Conservation (phyloP, 2,113 vertebrate genomes). For the Microcebus griseorufus region DNA sequence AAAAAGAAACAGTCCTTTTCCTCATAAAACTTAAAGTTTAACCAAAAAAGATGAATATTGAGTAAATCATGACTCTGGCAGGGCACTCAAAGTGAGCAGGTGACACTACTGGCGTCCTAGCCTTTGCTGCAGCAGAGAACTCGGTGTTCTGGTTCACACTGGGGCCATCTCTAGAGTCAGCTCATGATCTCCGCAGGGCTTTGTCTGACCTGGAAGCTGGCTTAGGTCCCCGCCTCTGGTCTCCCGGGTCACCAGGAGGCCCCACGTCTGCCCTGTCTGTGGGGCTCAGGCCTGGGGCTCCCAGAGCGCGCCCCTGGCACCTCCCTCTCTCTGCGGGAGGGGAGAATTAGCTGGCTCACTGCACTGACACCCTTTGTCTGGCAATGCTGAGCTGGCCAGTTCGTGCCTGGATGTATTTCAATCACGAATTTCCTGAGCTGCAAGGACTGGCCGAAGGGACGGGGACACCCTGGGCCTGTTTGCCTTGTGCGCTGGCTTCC, state of each 20-base stretch:
- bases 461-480: neutral
- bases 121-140: neutral
- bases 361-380: constrained; percentile 28
- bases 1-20: neutral
- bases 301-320: neutral
- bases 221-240: neutral
- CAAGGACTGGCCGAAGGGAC: neutral
- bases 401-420: neutral
- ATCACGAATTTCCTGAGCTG: constrained; percentile 51
- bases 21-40: neutral
- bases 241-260: neutral
- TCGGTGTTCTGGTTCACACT: neutral
- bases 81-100: neutral
- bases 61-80: neutral
- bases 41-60: neutral
- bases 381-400: constrained; percentile 56
- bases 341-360: neutral
- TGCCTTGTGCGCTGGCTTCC: neutral
- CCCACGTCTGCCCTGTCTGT: neutral
- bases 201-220: neutral
- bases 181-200: neutral
- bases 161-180: neutral
- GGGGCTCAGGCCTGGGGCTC: neutral
- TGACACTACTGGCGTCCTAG: rapidly evolving
- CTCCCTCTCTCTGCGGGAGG: neutral